Evolutionary conservation across 2,888 invertebrate species (phyloP), one percentile per base, ranked within the genome.

Genomic region (Cabera pusaria): DNA sequence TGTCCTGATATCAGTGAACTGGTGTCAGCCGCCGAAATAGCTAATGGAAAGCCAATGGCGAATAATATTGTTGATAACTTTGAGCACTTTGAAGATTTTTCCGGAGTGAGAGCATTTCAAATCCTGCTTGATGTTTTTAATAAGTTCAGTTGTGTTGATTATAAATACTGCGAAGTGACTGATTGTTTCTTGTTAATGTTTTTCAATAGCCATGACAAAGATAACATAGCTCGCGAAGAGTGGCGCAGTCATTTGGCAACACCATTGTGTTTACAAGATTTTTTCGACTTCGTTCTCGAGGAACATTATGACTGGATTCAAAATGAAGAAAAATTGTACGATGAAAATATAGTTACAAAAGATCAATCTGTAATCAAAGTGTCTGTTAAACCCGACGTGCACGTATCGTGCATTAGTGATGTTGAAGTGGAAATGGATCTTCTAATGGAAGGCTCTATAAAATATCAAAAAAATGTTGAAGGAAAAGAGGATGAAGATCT

Each of bases 231-330:
- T 1, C 68, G 76, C 11, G 73, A 83, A 20, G 85, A 86, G 52
- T 89, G 89, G 89, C 76, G 84, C 4, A 66, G 74, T 56, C 83
- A 87, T 58, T 64, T 90, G 41, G 59, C 78, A 2, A 91, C 90
- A 20, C 85, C 90, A 2, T 57, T 91, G 11, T 87, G 90, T 46
- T 65, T 91, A 22, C 83, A 88, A 65, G 91, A 91, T 53, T 91
- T 91, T 63, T 88, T 85, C 59, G 85, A 90, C 49, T 90, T 84
- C 59, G 77, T 90, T 11, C 60, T 84, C 26, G 79, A 84, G 40
- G 90, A 91, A 52, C 73, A 89, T 43, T 77, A 72, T 49, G 79
- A 80, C 4, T 90, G 91, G 90, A 75, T 91, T 27, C 64, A 79
- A 59, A 65, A 71, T 2, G 76, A 83, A 56, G 86, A 86, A 67